Percentiles rank a stretch among this genome's conserved stretches.
phyloP scores from a whole-genome alignment of 2,113 vertebrate species.

The Corythoichthys intestinalis region DNA sequence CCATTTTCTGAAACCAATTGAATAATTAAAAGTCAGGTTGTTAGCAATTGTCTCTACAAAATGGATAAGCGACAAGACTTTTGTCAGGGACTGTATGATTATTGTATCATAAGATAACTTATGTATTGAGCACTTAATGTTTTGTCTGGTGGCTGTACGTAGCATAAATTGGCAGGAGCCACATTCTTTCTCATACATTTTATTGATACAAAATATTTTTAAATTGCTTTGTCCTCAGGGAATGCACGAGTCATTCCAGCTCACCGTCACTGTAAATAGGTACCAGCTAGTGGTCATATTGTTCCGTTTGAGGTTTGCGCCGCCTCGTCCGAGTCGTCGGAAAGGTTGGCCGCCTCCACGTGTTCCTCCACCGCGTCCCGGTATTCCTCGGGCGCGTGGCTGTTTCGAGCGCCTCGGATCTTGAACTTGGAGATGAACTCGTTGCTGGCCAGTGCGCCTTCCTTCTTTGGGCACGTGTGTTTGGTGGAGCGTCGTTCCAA shows the following conservation, averaged over 20 bases:
- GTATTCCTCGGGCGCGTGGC: constrained; percentile 7
- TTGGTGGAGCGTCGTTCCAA: constrained; percentile 45
- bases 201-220: constrained; percentile 2
- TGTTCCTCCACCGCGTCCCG: constrained; percentile 31
- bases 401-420: constrained; percentile 19
- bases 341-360: constrained; percentile 40
- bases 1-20: no score
- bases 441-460: constrained; percentile 66
- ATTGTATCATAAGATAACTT: no score
- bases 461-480: constrained; percentile 52
- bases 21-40: no score
- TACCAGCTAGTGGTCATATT: constrained; percentile 24
- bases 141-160: background rate
- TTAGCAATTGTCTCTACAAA: no score
- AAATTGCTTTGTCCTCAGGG: background rate
- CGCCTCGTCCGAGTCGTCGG: constrained; percentile 24
- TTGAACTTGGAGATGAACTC: constrained; percentile 72
- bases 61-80: no score
- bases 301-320: constrained; percentile 42
- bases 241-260: background rate
- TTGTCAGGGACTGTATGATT: no score
- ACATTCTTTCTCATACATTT: background rate
- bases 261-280: background rate
- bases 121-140: background rate
- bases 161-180: background rate